Evolutionary conservation across 1,140 invertebrate species (phyloP), one percentile per base, ranked within the genome.

Genomic region (Acromyrmex echinatior): DNA sequence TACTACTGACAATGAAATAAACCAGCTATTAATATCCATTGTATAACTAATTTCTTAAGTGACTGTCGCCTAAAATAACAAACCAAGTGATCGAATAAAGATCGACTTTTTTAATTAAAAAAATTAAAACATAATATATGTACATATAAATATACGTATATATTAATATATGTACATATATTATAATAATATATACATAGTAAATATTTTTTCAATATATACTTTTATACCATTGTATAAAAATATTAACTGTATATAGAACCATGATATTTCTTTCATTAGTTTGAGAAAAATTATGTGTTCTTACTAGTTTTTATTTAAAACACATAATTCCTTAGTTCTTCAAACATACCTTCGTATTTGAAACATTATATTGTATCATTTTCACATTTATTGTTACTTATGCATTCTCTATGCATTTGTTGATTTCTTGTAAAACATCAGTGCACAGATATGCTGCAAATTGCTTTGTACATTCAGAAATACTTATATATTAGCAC

Each of bases 1-100:
- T 90, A 28, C 53, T 90, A 5, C 18, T 85, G 9, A 86, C 89
- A 58, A 86, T 89, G 70, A 78, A 65, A 45, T 81, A 12, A 87
- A 39, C 3, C 7, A 35, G 31, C 3, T 16, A 1, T 18, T 18
- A 53, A 9, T 45, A 28, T 73, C 6, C 35, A 7, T 58, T 21
- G 18, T 21, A 6, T 35, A 35, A 35, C 4, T 35, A 35, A 35
- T 35, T 35, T 35, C 31, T 35, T 35, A 35, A 35, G 31, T 35
- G 31, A 35, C 0, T 6, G 31, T 35, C 6, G 31, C n/a, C n/a
- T 9, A 6, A 39, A 39, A 0, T 39, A 39, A 21, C 18, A 0
- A 35, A 0, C 21, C 16, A 31, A 35, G 18, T 79, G 14, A 56
- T 39, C 14, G 18, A 39, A n/a, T 56, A 39, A n/a, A 45, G 35